Evolutionary conservation across 53 echinoderm and acorn worm species (phyloP).

Genomic region (Stichopus horrens): DNA sequence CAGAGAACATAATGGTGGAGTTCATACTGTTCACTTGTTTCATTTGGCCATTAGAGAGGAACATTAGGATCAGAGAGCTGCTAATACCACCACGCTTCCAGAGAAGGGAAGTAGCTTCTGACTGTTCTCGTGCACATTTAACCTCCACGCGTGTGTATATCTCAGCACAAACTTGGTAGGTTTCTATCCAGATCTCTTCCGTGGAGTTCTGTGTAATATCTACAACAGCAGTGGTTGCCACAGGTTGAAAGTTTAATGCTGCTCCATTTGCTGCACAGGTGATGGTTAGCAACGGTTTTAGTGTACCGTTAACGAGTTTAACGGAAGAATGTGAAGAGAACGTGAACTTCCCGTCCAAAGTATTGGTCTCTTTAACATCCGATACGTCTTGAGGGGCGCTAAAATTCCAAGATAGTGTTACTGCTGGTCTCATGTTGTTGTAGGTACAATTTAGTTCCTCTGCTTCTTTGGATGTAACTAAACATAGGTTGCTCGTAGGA

Average conservation of each 20-base stretch:
- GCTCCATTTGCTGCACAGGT: not conserved
- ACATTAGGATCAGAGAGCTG: not conserved
- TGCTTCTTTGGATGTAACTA: not conserved
- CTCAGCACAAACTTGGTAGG: not conserved
- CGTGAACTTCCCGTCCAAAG: not conserved
- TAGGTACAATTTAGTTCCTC: not conserved
- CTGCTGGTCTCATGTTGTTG: not conserved
- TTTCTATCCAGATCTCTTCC: not conserved
- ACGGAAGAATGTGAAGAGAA: not conserved
- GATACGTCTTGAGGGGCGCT: not conserved
- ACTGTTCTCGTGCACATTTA: not conserved
- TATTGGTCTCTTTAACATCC: not conserved
- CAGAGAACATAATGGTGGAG: not conserved
- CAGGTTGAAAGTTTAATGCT: not conserved
- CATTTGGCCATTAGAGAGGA: not conserved
- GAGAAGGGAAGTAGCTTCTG: not conserved
- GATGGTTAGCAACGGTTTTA: not conserved
- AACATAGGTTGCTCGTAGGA: not conserved
- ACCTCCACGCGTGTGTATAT: not conserved
- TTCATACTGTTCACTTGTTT: not conserved
- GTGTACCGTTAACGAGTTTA: not conserved
- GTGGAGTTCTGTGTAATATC: not conserved
- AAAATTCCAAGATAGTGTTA: not conserved
- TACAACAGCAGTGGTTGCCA: not conserved
- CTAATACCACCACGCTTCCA: not conserved